phyloP scores from a whole-genome alignment of 2,113 vertebrate species.

The Marmota monax region DNA sequence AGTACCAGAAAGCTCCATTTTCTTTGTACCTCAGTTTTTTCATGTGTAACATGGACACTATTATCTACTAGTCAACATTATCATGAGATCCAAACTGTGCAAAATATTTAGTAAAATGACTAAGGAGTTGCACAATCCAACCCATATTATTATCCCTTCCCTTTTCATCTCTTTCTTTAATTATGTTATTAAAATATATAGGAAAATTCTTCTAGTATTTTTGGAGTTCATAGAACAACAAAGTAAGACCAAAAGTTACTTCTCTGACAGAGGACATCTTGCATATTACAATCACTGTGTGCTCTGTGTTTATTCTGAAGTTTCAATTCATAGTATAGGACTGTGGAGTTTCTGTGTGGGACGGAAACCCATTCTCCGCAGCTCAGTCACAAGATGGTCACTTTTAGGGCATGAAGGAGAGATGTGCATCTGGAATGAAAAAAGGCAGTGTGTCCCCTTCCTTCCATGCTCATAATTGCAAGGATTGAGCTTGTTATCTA shows the following conservation, averaged over 20 bases:
- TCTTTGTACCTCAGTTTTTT: neutral
- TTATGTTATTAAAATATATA: neutral
- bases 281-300: neutral
- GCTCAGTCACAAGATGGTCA: neutral
- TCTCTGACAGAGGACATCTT: neutral
- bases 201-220: neutral
- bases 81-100: neutral
- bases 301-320: neutral
- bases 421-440: neutral
- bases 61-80: neutral
- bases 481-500: neutral
- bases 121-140: neutral
- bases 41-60: neutral
- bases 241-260: neutral
- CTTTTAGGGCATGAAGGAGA: neutral
- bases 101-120: neutral
- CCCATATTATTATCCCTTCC: neutral
- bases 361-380: neutral
- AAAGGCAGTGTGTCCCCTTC: neutral
- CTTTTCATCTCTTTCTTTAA: neutral
- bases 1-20: neutral
- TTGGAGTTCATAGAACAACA: neutral
- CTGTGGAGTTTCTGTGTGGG: neutral
- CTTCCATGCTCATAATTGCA: neutral
- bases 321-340: neutral